These are phyloP conservation scores for Rapana venosa DNA, from an alignment of 2,888 invertebrate genomes.

Conservation along the genomic window DNA sequence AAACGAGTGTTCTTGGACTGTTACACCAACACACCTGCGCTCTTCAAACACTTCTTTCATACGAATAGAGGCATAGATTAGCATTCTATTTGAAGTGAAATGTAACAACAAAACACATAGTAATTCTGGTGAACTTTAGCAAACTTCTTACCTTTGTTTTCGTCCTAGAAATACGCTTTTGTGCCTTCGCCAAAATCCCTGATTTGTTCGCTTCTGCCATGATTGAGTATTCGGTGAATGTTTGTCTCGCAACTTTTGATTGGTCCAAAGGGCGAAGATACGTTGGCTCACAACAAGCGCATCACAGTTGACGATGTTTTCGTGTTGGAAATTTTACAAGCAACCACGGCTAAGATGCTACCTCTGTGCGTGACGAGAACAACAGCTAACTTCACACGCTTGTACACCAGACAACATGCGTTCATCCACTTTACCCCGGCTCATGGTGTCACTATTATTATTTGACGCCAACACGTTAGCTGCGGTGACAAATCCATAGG, in stretches of 20 bases:
- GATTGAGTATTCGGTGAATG: conserved; percentile 45
- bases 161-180: conserved; percentile 50
- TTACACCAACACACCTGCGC: conserved; percentile 36
- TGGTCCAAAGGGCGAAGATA: conserved; percentile 40
- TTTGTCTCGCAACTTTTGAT: conserved; percentile 41
- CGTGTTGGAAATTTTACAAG: conserved; percentile 2
- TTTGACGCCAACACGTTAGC: too few species aligned
- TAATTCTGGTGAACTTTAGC: background rate
- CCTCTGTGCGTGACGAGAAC: background rate
- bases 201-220: conserved; percentile 51
- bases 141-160: conserved; percentile 51
- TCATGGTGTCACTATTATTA: background rate
- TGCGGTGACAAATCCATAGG: conserved; percentile 3
- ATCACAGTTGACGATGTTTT: conserved; percentile 4
- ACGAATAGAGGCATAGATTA: background rate
- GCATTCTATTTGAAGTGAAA: background rate
- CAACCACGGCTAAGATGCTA: background rate
- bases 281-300: conserved; percentile 35
- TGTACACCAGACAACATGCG: background rate
- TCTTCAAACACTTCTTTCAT: background rate
- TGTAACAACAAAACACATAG: background rate
- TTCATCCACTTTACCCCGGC: background rate
- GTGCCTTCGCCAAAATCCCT: conserved; percentile 49
- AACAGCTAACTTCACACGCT: background rate
- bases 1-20: conserved; percentile 4